phyloP scores from a whole-genome alignment of 1,140 invertebrate genomes.

The Drosophila fuyamai region DNA sequence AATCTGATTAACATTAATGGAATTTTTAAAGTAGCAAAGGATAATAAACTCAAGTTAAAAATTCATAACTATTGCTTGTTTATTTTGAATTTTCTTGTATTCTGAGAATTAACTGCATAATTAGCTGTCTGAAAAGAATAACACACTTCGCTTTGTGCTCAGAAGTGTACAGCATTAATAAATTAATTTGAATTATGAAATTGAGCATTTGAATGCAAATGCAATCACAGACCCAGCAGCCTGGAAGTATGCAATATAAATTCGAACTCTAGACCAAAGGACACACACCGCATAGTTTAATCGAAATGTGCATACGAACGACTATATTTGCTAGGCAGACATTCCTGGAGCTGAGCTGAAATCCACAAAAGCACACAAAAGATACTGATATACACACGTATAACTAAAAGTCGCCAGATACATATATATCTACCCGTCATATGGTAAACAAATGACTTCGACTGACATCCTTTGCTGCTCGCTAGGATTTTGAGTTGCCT shows the following conservation, averaged over 20 bases:
- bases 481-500: conserved; percentile 23
- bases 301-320: conserved; percentile 22
- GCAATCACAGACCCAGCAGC: conserved; percentile 19
- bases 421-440: conserved; percentile 32
- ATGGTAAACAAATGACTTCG: conserved; percentile 59
- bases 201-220: conserved; percentile 33
- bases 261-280: background rate
- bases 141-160: background rate
- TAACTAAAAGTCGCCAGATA: conserved; percentile 5
- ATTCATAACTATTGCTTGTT: background rate
- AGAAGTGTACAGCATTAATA: conserved; percentile 29
- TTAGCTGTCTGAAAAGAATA: conserved; percentile 1
- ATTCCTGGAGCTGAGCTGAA: background rate
- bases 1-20: too few relatives aligned
- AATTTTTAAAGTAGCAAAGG: background rate
- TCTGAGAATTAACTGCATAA: conserved; percentile 11
- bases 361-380: conserved; percentile 25
- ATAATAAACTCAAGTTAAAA: background rate
- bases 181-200: conserved; percentile 34
- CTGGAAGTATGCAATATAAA: conserved; percentile 50
- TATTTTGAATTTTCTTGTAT: conserved; percentile 5
- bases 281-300: conserved; percentile 9
- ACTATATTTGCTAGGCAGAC: conserved; percentile 31
- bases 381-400: conserved; percentile 10
- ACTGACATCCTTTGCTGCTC: conserved; percentile 36